phyloP scores from a whole-genome alignment of 1,140 invertebrate genomes.

The Choristoneura fumiferana region DNA sequence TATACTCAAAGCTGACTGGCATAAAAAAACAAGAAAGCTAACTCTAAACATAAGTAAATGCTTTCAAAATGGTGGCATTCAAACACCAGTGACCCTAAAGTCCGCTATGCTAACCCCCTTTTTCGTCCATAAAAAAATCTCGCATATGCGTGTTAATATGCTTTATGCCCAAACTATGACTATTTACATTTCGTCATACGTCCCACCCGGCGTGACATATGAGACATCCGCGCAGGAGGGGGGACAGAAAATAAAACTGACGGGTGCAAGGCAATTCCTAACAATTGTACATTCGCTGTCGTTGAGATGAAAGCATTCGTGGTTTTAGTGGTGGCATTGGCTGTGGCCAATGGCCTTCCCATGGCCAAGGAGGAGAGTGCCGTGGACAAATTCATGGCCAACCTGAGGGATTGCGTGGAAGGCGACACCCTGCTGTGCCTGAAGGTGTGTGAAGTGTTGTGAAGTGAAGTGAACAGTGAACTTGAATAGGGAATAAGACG shows the following conservation, averaged over 20 bases:
- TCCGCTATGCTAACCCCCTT: conserved; percentile 15
- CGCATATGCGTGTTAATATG: conserved; percentile 17
- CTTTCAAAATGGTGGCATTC: not conserved
- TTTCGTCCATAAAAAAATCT: conserved; percentile 9
- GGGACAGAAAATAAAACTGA: conserved; percentile 63
- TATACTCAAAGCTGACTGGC: no score
- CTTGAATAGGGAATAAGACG: not conserved
- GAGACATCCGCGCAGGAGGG: conserved; percentile 42
- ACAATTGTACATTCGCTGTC: conserved; percentile 57
- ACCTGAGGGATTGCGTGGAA: conserved; percentile 64
- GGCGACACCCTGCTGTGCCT: conserved; percentile 66
- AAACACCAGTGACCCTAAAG: conserved; percentile 18
- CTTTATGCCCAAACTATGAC: conserved; percentile 16
- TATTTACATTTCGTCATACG: conserved; percentile 51
- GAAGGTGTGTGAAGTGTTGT: conserved; percentile 69
- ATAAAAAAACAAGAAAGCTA: no score
- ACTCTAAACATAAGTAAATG: not conserved
- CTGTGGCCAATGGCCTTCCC: conserved; percentile 46
- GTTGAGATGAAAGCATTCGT: conserved; percentile 63
- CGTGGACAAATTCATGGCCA: conserved; percentile 56
- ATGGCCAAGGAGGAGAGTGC: conserved; percentile 56
- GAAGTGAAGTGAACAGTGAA: conserved; percentile 29
- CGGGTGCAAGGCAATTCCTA: conserved; percentile 41
- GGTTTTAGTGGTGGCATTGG: conserved; percentile 44
- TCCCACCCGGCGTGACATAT: conserved; percentile 53